These are phyloP conservation scores for Drosophila demipolita DNA, from an alignment of 2,888 invertebrate genomes.

Conservation along the genomic window DNA sequence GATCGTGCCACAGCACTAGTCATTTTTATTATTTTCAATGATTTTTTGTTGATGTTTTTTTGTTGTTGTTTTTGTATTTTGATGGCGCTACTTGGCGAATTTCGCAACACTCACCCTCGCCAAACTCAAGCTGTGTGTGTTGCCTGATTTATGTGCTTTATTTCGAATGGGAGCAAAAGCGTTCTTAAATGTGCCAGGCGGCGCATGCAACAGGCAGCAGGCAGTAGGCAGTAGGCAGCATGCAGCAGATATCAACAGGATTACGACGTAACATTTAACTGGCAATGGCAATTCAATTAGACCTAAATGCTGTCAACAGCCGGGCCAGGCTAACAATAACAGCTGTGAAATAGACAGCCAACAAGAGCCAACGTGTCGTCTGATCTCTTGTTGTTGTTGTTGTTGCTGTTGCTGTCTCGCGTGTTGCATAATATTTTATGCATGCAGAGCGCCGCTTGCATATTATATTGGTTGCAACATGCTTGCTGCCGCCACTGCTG, in stretches of 20 bases:
- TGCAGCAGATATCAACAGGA: constrained; percentile 49
- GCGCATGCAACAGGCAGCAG: not conserved
- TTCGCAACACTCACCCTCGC: constrained; percentile 64
- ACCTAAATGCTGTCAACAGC: constrained; percentile 77
- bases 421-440: constrained; percentile 65
- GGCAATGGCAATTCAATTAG: constrained; percentile 75
- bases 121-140: constrained; percentile 52
- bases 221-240: not conserved
- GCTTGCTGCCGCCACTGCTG: constrained; percentile 67
- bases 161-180: constrained; percentile 66
- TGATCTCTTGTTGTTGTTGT: constrained; percentile 48
- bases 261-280: constrained; percentile 52
- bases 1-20: constrained; percentile 76
- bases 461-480: constrained; percentile 71
- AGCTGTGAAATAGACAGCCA: constrained; percentile 33
- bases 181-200: constrained; percentile 46
- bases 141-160: constrained; percentile 65
- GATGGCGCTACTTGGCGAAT: constrained; percentile 63
- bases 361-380: constrained; percentile 66
- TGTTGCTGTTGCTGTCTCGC: constrained; percentile 39
- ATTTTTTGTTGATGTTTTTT: constrained; percentile 10
- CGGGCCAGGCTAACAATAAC: constrained; percentile 50
- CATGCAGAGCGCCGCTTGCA: constrained; percentile 22
- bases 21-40: constrained; percentile 68
- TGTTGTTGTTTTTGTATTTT: constrained; percentile 23